Percentiles rank a stretch among this genome's conserved stretches.
These are phyloP conservation scores for Capitulum mitella DNA, from an alignment of 2,888 invertebrate species.

Conservation along the genomic window DNA sequence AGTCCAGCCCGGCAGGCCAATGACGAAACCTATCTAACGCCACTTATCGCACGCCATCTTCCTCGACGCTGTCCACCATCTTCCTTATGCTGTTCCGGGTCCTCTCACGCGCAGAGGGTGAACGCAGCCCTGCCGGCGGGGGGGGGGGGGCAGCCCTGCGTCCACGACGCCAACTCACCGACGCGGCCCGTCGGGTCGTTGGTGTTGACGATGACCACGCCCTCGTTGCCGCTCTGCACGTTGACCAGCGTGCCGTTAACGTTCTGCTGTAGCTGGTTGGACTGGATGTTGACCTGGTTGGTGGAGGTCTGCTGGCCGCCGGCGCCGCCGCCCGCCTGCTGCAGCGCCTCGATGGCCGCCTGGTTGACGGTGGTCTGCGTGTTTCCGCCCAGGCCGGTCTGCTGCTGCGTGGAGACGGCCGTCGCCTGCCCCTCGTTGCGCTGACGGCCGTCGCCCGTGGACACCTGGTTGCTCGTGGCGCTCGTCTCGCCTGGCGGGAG, in stretches of 20 bases:
- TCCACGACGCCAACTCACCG: neutral
- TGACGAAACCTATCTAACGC: neutral
- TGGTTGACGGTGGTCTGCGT: slow-evolving; percentile 1
- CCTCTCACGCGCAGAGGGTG: too few species aligned
- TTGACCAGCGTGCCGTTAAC: slow-evolving; percentile 30
- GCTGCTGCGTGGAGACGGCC: neutral
- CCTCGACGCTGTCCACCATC: too few species aligned
- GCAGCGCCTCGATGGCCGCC: neutral
- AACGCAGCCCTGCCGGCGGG: neutral
- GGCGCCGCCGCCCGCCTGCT: neutral
- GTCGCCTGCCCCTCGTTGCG: neutral
- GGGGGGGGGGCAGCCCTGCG: neutral
- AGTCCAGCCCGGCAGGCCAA: too few species aligned
- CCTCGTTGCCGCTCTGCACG: slow-evolving; percentile 27
- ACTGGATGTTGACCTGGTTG: slow-evolving; percentile 10
- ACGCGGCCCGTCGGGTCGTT: neutral
- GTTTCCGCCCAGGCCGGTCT: neutral
- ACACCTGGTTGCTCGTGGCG: neutral
- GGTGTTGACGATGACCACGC: slow-evolving; percentile 18
- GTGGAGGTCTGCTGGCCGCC: neutral
- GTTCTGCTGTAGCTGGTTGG: slow-evolving; percentile 25
- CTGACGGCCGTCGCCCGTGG: neutral
- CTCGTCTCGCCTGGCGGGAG: slow-evolving; percentile 8
- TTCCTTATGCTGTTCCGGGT: too few species aligned
- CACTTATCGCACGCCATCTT: neutral